A percentile compares a stretch with the other conserved stretches of the same genome.
Evolutionary conservation across 2,797 vertebrate species (phyloP).

Genomic region (Pseudopleuronectes americanus): DNA sequence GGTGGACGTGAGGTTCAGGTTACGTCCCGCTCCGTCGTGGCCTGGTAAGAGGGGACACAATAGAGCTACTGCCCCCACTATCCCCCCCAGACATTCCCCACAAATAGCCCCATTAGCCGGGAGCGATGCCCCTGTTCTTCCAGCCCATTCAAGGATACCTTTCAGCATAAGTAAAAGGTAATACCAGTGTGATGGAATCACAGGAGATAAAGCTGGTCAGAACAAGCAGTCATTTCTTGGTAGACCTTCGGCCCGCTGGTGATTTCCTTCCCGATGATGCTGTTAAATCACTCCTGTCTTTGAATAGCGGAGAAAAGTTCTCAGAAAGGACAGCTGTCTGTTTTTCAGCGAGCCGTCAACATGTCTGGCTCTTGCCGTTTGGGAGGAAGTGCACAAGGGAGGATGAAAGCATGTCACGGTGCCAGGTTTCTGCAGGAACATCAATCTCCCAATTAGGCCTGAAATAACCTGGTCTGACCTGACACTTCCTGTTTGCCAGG

Average conservation of each 20-base stretch:
- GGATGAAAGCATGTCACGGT: slow-evolving; percentile 81
- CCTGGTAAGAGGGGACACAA: slow-evolving; percentile 47
- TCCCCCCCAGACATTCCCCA: slow-evolving; percentile 68
- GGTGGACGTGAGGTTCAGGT: slow-evolving; percentile 81
- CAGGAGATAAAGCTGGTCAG: slow-evolving; percentile 42
- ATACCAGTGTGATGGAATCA: slow-evolving; percentile 24
- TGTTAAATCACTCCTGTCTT: slow-evolving; percentile 38
- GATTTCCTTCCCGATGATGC: slow-evolving; percentile 8
- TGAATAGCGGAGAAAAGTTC: slow-evolving; percentile 50
- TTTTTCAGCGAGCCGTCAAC: slow-evolving; percentile 74
- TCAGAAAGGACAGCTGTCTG: slow-evolving; percentile 69
- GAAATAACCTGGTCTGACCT: slow-evolving; percentile 78
- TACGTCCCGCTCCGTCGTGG: slow-evolving; percentile 50
- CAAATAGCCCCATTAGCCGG: slow-evolving; percentile 75
- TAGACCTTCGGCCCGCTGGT: slow-evolving; percentile 14
- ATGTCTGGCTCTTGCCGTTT: slow-evolving; percentile 73
- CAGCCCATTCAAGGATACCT: slow-evolving; percentile 58
- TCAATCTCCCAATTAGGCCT: slow-evolving; percentile 83
- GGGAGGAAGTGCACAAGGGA: slow-evolving; percentile 75
- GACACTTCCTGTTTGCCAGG: slow-evolving; percentile 75
- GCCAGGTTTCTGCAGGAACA: slow-evolving; percentile 82
- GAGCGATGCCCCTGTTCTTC: slow-evolving; percentile 62
- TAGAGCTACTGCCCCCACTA: slow-evolving; percentile 52
- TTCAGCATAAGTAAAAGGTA: slow-evolving; percentile 41
- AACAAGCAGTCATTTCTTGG: slow-evolving; percentile 30